phyloP scores from a whole-genome alignment of 2,113 vertebrate genomes.

The Periophthalmodon schlosseri region DNA sequence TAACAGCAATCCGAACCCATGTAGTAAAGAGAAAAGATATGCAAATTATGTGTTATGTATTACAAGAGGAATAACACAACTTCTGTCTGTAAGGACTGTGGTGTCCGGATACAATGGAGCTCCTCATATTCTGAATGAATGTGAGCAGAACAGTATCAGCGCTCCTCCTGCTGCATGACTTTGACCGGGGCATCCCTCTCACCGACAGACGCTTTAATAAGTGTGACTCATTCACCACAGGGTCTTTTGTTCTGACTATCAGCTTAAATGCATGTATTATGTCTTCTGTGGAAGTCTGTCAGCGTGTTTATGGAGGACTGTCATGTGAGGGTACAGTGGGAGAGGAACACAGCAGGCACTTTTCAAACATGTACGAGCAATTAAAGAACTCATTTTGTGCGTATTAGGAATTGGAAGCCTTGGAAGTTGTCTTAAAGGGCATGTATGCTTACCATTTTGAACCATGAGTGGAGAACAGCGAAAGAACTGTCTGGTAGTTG shows the following conservation, averaged over 20 bases:
- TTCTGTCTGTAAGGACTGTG: no score
- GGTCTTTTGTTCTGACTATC: constrained; percentile 49
- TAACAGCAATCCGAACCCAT: no score
- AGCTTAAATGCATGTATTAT: constrained; percentile 32
- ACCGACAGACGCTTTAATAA: constrained; percentile 65
- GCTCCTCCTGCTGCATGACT: constrained; percentile 35
- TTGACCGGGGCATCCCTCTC: constrained; percentile 60
- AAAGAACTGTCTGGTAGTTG: no score
- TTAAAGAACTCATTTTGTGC: neutral
- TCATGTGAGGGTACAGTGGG: neutral
- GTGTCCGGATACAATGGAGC: no score
- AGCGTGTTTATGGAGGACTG: neutral
- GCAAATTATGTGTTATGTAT: no score
- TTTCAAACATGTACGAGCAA: neutral
- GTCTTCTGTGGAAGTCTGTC: neutral
- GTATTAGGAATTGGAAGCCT: neutral
- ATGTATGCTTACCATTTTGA: no score
- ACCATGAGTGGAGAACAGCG: no score
- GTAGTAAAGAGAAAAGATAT: no score
- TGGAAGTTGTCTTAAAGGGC: no score
- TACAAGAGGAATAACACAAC: no score
- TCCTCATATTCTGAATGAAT: constrained; percentile 27
- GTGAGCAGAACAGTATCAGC: constrained; percentile 24
- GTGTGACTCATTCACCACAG: constrained; percentile 51
- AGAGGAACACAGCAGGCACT: neutral